Conservation (phyloP, 2,797 vertebrate genomes). For the Parauchenoglanis punctatus region DNA sequence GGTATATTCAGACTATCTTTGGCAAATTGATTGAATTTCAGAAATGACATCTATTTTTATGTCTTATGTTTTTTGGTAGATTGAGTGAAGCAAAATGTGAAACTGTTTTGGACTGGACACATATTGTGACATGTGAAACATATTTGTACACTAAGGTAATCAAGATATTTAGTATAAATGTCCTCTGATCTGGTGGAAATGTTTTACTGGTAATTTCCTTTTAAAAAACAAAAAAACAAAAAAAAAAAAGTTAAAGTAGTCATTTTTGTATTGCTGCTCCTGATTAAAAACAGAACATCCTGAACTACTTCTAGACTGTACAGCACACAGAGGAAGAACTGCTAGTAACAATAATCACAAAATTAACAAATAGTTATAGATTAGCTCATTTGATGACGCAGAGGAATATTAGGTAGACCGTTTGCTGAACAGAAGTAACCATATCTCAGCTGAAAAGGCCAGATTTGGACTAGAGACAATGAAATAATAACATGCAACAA, state of each 20-base stretch:
- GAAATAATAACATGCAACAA: background rate
- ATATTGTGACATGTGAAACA: background rate
- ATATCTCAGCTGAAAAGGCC: background rate
- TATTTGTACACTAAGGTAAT: background rate
- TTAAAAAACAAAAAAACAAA: no score
- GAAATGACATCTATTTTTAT: background rate
- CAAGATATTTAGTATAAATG: background rate
- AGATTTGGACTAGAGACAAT: background rate
- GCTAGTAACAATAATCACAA: background rate
- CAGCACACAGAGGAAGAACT: background rate
- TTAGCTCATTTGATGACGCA: background rate
- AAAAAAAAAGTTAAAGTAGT: background rate
- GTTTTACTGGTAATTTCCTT: background rate
- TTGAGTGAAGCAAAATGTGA: background rate
- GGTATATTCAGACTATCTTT: background rate
- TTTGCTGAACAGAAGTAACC: background rate
- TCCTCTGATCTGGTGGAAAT: background rate
- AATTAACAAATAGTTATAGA: background rate
- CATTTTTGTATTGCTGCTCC: background rate
- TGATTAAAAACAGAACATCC: background rate
- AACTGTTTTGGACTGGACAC: background rate
- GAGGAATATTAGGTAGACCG: background rate
- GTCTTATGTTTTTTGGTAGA: background rate
- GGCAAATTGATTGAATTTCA: background rate
- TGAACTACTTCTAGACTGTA: background rate